Evolutionary conservation across 37 sponge, comb jelly and placozoan genomes (phyloP), one percentile per base, ranked within the genome.

Genomic region (Aplysina aerophoba): DNA sequence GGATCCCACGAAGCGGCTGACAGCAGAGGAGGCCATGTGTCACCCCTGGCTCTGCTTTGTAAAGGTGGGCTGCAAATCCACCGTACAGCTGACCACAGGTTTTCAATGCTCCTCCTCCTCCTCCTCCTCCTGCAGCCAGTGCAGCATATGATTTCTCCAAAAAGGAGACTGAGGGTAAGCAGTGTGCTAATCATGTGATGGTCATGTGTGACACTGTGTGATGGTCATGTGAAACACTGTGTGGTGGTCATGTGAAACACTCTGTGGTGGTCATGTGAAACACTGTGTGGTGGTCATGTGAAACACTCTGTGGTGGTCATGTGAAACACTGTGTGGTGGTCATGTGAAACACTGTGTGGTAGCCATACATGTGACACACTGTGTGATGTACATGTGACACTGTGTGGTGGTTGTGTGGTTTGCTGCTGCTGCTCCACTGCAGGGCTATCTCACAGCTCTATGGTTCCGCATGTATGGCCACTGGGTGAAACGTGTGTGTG

Each of bases 401-500:
- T n/a, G n/a, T n/a, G n/a, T n/a, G n/a, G n/a, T n/a, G n/a, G n/a
- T n/a, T n/a, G n/a, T n/a, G n/a, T n/a, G n/a, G 65, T 59, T 21
- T n/a, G n/a, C n/a, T 36, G 40, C 39, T 15, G 60, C 16, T 53
- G 15, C 62, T 30, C n/a, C 54, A 40, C 30, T 24, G 0, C 88
- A 93, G 93, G 93, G 73, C 35, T 57, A 81, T 5, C 81, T 93
- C 19, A 83, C 35, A 57, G 84, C 88, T 27, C 55, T 93, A 4
- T 87, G 73, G 79, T 87, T 90, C 85, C 77, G 81, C 67, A 91
- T 96, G 15, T 96, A 96, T 31, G 91, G 93, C 0, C 96, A 93
- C 85, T 96, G 96, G 96, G 96, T 96, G 63, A 96, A 96, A 85
- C 78, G 94, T 60, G 91, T 55, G 34, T 40, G 74, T 40, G 53